A percentile compares a stretch with the other conserved stretches of the same genome.
Conservation (phyloP, 2,888 invertebrate genomes). For the Drosophila cracens region DNA sequence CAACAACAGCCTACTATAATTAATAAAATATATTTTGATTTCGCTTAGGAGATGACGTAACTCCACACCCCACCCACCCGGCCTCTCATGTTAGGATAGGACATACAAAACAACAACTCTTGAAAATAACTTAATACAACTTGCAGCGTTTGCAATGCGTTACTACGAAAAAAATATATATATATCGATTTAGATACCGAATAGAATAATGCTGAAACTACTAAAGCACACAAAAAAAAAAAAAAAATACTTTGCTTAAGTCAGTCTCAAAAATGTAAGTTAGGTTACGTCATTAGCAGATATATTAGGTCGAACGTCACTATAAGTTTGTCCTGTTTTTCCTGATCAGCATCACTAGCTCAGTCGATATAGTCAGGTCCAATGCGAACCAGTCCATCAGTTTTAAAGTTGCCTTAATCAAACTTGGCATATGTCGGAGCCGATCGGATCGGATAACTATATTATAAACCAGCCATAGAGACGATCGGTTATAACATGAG, state of each 20-base stretch:
- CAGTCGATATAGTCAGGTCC: not conserved
- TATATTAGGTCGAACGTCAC: not conserved
- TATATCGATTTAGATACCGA: slow-evolving; percentile 5
- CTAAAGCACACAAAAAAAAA: not conserved
- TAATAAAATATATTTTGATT: not conserved
- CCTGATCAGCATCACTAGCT: not conserved
- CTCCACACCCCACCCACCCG: not conserved
- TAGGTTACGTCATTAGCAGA: not conserved
- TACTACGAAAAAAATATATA: not conserved
- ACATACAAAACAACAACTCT: not conserved
- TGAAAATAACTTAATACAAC: not conserved
- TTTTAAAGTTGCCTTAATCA: not conserved
- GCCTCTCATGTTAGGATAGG: not conserved
- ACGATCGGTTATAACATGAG: not conserved
- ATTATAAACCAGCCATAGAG: not conserved
- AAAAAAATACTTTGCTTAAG: not conserved
- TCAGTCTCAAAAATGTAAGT: not conserved
- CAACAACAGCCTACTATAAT: not conserved
- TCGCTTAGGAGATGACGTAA: not conserved
- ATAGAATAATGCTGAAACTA: not conserved
- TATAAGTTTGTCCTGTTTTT: not conserved
- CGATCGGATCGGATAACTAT: not conserved
- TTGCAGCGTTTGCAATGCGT: not conserved
- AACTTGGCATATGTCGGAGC: not conserved
- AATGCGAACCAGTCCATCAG: not conserved